phyloP scores from a whole-genome alignment of 1,140 invertebrate species.

The Drosophila aff. region DNA sequence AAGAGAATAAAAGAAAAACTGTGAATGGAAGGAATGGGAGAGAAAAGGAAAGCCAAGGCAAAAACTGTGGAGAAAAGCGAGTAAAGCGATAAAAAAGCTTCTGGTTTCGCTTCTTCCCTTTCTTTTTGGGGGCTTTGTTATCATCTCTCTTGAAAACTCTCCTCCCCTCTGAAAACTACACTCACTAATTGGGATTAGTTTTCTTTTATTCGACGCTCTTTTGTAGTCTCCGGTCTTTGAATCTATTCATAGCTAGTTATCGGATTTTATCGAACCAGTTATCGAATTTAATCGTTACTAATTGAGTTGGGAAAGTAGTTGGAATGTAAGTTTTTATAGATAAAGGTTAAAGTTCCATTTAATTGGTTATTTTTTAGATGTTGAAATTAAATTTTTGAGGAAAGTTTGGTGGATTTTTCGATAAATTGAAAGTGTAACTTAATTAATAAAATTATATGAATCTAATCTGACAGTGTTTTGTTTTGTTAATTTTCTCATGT shows the following conservation, averaged over 20 bases:
- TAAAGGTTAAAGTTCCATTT: too few relatives aligned
- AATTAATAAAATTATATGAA: not conserved
- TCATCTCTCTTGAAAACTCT: slow-evolving; percentile 10
- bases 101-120: not conserved
- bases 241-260: not conserved
- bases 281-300: not conserved
- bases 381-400: not conserved
- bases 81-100: slow-evolving; percentile 28
- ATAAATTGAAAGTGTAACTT: not conserved
- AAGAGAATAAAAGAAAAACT: not conserved
- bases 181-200: slow-evolving; percentile 10
- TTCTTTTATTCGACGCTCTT: not conserved
- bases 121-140: slow-evolving; percentile 1
- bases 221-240: not conserved
- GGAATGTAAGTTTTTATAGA: not conserved
- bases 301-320: not conserved
- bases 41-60: not conserved
- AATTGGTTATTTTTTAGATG: not conserved
- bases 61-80: slow-evolving; percentile 9
- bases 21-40: not conserved
- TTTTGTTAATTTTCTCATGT: too few relatives aligned
- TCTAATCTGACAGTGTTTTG: too few relatives aligned
- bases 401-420: not conserved
- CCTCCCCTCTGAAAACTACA: not conserved
- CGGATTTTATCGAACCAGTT: not conserved